Base-by-base conservation (phyloP, 2,113 vertebrate genomes). In the Sinocyclocheilus anophthalmus region DNA sequence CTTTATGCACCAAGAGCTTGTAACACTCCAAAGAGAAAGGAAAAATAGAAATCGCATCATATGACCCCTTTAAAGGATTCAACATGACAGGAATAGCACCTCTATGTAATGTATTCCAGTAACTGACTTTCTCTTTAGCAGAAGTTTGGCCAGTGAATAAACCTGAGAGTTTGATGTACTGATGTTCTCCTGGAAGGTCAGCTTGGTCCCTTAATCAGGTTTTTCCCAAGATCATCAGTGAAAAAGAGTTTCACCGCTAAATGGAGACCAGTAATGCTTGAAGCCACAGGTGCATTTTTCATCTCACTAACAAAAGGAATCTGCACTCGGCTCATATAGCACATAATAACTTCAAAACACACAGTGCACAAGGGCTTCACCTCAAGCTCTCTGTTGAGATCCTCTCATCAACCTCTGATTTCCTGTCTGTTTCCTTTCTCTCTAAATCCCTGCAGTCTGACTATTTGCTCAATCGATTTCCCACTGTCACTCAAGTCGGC, bases 231-330 rank as follows among this genome's bases (percentile, higher is more conserved):
- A 70, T 26, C 48, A 70, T 70, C 63, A 37, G 8, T 3, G 13
- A 18, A 53, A 13, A 26, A 50, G 9, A 13, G 39, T 30, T 67
- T 69, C 11, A 4, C 9, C 10, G 37, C 13, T 42, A 42, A 65
- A 81, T 16, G 13, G 14, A 81, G 6, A 26, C 13, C 4, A 30
- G 50, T 65, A 86, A 59, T 20, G 33, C 45, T 77, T 76, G 48
- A 88, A 87, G 85, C 37, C 85, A 76, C 88, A 88, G 88, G 85
- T 88, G 85, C 76, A 33, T 73, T 84, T 88, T 67, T 76, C 77
- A 70, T 85, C 63, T 70, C 30, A 63, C 77, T 76, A 81, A 50
- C 78, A 65, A 55, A n/a, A 20, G 18, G 67, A 84, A 26, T 80
- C 81, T 61, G 76, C 37, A 10, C 75, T 18, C 16, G 63, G 33